Evolutionary conservation across 2,888 invertebrate species (phyloP).

Genomic region (Sphaerophoria taeniata): DNA sequence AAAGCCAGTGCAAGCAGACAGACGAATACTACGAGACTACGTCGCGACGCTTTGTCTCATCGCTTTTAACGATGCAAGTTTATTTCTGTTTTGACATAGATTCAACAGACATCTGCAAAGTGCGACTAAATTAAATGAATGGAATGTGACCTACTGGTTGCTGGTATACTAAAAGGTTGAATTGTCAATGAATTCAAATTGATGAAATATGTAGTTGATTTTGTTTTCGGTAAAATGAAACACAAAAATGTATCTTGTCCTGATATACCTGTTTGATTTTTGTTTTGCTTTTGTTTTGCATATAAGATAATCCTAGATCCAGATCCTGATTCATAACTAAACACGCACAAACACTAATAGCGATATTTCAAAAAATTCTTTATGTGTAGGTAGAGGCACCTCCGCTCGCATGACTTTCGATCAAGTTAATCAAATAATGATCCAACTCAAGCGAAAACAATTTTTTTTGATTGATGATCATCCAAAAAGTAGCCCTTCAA

Average conservation of each 20-base stretch:
- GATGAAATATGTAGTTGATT: background rate
- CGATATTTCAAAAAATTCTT: conserved; percentile 4
- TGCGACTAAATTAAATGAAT: conserved; percentile 43
- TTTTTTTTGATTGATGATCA: conserved; percentile 64
- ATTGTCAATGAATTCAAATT: conserved; percentile 40
- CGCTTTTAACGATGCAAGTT: conserved; percentile 20
- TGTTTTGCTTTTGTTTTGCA: too few species aligned
- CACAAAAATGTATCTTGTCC: too few species aligned
- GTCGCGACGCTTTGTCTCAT: conserved; percentile 49
- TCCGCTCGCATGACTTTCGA: background rate
- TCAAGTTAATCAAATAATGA: conserved; percentile 45
- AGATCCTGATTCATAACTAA: too few species aligned
- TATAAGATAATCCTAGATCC: too few species aligned
- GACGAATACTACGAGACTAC: conserved; percentile 5
- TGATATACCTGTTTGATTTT: too few species aligned
- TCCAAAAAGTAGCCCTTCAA: conserved; percentile 51
- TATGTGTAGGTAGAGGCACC: conserved; percentile 36
- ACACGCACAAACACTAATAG: too few species aligned
- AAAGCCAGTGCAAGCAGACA: conserved; percentile 40
- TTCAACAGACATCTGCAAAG: conserved; percentile 32
- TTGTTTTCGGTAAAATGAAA: background rate
- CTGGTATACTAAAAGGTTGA: conserved; percentile 19
- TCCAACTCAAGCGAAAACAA: conserved; percentile 52
- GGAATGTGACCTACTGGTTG: conserved; percentile 53
- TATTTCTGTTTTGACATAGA: conserved; percentile 41